These are phyloP conservation scores for Tethea ocularis DNA, from an alignment of 2,888 invertebrate genomes.

Conservation along the genomic window DNA sequence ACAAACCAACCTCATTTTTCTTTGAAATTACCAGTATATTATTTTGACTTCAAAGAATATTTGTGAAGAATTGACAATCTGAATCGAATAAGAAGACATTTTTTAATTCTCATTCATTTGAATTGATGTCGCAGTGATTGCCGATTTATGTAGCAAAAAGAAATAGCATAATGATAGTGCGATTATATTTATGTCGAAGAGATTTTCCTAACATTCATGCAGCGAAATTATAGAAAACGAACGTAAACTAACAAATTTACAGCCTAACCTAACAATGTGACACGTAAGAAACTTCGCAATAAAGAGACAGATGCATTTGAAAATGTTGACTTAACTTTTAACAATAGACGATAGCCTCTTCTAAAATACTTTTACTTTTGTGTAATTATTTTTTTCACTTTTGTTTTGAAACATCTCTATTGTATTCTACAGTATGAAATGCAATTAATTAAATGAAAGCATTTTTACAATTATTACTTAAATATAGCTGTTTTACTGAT, in stretches of 20 bases:
- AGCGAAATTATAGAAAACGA: not conserved
- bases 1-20: no score
- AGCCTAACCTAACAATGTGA: not conserved
- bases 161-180: no score
- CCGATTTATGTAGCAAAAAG: no score
- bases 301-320: conserved; percentile 1
- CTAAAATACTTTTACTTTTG: conserved; percentile 55
- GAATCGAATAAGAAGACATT: no score
- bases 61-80: no score
- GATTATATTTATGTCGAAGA: not conserved
- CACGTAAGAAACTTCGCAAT: not conserved
- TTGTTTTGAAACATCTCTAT: conserved; percentile 39
- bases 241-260: not conserved
- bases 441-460: conserved; percentile 5
- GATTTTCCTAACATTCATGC: not conserved
- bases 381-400: conserved; percentile 49
- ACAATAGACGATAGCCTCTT: conserved; percentile 23
- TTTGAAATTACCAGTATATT: no score
- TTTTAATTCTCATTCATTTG: not conserved
- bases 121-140: not conserved
- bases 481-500: not conserved
- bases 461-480: not conserved
- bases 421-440: conserved; percentile 32
- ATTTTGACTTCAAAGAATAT: no score
- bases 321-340: conserved; percentile 9